Evolutionary conservation across 2,888 invertebrate species (phyloP), one percentile per base, ranked within the genome.

Genomic region (Nephrotoma guestfalica): DNA sequence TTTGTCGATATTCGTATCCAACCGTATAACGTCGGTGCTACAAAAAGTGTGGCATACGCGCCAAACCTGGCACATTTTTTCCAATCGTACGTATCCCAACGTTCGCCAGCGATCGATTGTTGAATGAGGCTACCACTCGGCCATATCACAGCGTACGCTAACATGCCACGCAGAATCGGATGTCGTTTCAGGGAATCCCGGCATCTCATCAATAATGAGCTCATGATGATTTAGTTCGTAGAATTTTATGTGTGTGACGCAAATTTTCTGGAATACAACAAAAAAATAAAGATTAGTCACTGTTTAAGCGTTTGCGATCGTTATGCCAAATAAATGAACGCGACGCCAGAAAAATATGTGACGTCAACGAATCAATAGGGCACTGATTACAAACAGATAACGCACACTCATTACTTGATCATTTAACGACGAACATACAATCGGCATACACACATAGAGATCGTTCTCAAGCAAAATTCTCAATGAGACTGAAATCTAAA

Each of bases 1-100:
- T 93, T 92, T 88, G 94, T 94, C n/a, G 96, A 95, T 86, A 96
- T 91, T 90, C 94, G 94, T 85, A 97, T 92, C 97, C 97, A 97
- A 87, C 93, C 93, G 89, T 96, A 96, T 0, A 97, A 91, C 5
- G 96, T 96, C 13, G 97, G 97, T 0, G 96, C 97, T 30, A 96
- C 96, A 90, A 95, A 96, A 86, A 95, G 93, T 7, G 95, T 94
- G n/a, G 96, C 97, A 90, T 95, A 96, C 86, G 96, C 89, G 89
- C 96, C 94, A 91, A 95, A 97, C 87, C 96, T 93, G 51, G 94
- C 91, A 88, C 94, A 94, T 89, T 95, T 93, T 91, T 92, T 93
- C 94, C 94, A 95, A 89, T 95, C 95, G 90, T 93, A 95, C 88
- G 91, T 92, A 93, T 94, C 93, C 91, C 93, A 92, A 86, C 91